Evolutionary conservation across 2,888 invertebrate genomes (phyloP).

Genomic region (Meteorus cinctellus): DNA sequence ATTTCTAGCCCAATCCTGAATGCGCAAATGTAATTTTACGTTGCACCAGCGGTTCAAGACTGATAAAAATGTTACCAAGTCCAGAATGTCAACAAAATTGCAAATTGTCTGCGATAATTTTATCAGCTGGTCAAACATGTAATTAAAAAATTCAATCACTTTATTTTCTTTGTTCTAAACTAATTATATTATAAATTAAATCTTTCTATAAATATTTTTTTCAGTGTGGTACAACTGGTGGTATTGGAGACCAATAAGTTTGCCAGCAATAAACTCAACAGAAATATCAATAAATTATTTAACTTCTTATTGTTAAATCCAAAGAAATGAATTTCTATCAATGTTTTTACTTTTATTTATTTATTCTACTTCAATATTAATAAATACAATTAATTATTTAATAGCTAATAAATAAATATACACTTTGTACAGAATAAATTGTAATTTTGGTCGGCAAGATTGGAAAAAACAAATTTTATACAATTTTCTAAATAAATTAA

Average conservation of each 20-base stretch:
- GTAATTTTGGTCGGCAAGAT: constrained; percentile 1
- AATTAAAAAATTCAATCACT: constrained; percentile 73
- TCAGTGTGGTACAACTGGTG: constrained; percentile 90
- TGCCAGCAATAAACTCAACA: constrained; percentile 78
- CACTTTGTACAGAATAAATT: background rate
- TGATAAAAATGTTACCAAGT: constrained; percentile 84
- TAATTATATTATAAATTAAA: background rate
- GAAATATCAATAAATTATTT: constrained; percentile 80
- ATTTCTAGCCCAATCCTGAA: constrained; percentile 82
- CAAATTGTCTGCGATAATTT: constrained; percentile 80
- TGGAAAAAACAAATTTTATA: background rate
- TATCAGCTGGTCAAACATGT: constrained; percentile 84
- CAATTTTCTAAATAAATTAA: constrained; percentile 16
- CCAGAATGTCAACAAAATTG: constrained; percentile 84
- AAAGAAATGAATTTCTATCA: constrained; percentile 28
- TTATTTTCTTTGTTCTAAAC: constrained; percentile 33
- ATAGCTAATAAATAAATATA: constrained; percentile 9
- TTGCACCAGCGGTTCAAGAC: constrained; percentile 83
- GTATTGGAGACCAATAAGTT: constrained; percentile 84
- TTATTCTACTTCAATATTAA: constrained; percentile 26
- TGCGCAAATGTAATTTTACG: constrained; percentile 87
- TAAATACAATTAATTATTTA: background rate
- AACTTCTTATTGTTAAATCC: constrained; percentile 81
- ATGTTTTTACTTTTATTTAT: constrained; percentile 28
- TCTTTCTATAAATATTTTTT: constrained; percentile 43